A percentile compares a stretch with the other conserved stretches of the same genome.
These are phyloP conservation scores for Odocoileus virginianus DNA, from an alignment of 2,113 vertebrate genomes.

Conservation along the genomic window DNA sequence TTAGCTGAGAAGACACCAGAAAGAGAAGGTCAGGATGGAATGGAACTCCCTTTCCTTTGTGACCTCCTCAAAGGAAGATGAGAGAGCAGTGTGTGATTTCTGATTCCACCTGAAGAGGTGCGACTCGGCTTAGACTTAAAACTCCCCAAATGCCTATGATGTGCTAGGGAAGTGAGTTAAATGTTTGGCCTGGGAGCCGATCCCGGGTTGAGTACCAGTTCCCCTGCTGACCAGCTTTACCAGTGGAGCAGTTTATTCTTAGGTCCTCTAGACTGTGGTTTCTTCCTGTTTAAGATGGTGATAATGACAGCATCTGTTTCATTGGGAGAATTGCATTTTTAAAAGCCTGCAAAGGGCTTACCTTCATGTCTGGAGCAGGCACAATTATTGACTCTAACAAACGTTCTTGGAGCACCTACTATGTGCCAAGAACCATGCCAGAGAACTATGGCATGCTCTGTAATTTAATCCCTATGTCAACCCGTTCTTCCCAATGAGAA, in stretches of 20 bases:
- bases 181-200: not conserved
- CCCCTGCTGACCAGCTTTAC: not conserved
- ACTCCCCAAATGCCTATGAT: fast-evolving
- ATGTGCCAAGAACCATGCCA: not conserved
- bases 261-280: not conserved
- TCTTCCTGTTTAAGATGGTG: not conserved
- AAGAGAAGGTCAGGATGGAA: not conserved
- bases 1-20: not conserved
- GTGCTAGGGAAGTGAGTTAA: not conserved
- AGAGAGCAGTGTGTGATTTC: not conserved
- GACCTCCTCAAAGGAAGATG: not conserved
- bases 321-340: not conserved
- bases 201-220: not conserved
- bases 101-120: not conserved
- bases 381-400: not conserved
- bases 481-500: not conserved
- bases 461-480: not conserved
- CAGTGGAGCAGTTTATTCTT: not conserved
- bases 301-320: not conserved
- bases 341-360: not conserved
- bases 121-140: not conserved
- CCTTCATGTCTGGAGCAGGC: not conserved
- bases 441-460: not conserved
- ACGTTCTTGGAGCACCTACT: not conserved
- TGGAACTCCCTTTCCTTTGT: not conserved